Conservation (phyloP, 2,113 vertebrate genomes). For the Pleuronectes platessa region DNA sequence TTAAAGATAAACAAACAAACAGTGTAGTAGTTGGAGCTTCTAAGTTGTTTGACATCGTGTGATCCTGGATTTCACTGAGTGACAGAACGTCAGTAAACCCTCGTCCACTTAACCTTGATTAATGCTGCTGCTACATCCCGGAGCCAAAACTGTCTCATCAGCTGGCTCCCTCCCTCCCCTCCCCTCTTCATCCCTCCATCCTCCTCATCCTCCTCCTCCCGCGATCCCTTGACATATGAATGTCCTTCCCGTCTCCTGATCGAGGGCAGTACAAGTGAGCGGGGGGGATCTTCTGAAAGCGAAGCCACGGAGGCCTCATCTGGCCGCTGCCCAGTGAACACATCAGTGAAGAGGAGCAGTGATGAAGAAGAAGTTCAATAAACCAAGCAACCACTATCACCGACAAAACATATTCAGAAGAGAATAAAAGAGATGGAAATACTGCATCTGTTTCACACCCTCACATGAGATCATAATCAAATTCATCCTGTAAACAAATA, state of each 20-base stretch:
- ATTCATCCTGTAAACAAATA: neutral
- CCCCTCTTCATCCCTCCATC: conserved; percentile 7
- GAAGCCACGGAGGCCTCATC: conserved; percentile 35
- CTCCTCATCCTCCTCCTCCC: conserved; percentile 6
- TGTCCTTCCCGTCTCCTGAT: conserved; percentile 42
- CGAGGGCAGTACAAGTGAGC: conserved; percentile 66
- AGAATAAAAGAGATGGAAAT: conserved; percentile 12
- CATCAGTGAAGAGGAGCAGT: conserved; percentile 39
- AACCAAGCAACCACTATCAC: neutral
- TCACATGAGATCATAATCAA: neutral
- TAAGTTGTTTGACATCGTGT: conserved; percentile 25
- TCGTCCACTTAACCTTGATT: conserved; percentile 36
- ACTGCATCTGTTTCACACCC: neutral
- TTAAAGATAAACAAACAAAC: neutral
- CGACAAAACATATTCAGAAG: neutral
- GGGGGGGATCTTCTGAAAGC: neutral
- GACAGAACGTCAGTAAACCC: conserved; percentile 37
- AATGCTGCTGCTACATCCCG: conserved; percentile 27
- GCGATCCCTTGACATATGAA: conserved; percentile 57
- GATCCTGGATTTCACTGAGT: conserved; percentile 48
- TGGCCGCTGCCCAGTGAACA: conserved; percentile 26
- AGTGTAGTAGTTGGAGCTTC: neutral
- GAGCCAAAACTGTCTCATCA: conserved; percentile 54
- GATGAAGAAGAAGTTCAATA: conserved; percentile 6
- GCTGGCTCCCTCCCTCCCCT: conserved; percentile 18